Conservation (phyloP, 2,888 invertebrate genomes). For the Mesochorus sp. region DNA sequence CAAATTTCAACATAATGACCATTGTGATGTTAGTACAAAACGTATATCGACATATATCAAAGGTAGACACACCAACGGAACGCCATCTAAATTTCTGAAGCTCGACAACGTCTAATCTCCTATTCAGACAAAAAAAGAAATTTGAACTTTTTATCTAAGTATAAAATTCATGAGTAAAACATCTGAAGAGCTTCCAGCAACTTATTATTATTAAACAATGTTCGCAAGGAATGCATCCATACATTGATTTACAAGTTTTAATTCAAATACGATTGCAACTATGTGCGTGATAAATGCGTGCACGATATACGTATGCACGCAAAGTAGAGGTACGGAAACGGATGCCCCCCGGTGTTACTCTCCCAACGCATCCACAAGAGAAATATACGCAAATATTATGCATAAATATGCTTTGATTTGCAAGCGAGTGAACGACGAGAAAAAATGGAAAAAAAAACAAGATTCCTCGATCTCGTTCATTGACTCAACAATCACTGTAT, state of each 20-base stretch:
- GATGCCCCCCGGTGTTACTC: conserved; percentile 53
- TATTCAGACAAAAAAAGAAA: too few species aligned
- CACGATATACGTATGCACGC: conserved; percentile 14
- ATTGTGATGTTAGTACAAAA: too few species aligned
- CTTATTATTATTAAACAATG: conserved; percentile 2
- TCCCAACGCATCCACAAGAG: conserved; percentile 43
- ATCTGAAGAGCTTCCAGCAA: too few species aligned
- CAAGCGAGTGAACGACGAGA: conserved; percentile 38
- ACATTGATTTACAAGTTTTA: conserved; percentile 6
- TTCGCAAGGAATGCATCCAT: background rate
- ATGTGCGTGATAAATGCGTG: conserved; percentile 5
- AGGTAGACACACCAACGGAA: too few species aligned
- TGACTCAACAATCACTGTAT: conserved; percentile 9
- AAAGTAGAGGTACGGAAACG: conserved; percentile 57
- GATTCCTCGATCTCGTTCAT: conserved; percentile 21
- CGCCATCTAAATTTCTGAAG: too few species aligned
- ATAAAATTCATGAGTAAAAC: too few species aligned
- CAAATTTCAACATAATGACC: too few species aligned
- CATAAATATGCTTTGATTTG: background rate
- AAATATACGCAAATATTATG: conserved; percentile 18
- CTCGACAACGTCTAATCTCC: too few species aligned
- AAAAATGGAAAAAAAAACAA: conserved; percentile 43
- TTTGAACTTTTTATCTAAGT: too few species aligned
- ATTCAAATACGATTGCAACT: conserved; percentile 26
- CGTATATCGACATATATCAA: too few species aligned